phyloP scores from a whole-genome alignment of 2,113 vertebrate genomes.

The Brachypteracias leptosomus region DNA sequence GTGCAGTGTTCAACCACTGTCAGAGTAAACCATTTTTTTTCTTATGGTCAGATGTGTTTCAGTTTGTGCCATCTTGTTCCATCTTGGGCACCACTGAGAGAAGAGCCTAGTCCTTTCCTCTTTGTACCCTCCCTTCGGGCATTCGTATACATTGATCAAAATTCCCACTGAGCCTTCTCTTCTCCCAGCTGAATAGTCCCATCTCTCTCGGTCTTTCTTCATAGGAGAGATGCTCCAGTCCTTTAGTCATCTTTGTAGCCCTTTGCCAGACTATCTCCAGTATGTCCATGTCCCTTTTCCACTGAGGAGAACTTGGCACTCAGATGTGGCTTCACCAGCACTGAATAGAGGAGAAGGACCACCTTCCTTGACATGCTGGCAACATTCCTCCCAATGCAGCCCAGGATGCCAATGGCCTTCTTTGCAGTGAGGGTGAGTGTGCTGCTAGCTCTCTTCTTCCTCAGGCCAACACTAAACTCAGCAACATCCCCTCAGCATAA shows the following conservation, averaged over 20 bases:
- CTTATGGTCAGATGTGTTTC: accelerated
- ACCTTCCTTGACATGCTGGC: not conserved
- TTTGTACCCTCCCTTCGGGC: not conserved
- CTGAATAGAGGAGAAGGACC: not conserved
- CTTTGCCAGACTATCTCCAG: not conserved
- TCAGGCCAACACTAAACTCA: too few species aligned
- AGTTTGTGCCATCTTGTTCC: not conserved
- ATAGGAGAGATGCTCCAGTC: not conserved
- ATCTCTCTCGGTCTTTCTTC: too few species aligned
- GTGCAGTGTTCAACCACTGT: not conserved
- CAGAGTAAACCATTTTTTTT: not conserved
- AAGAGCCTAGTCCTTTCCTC: not conserved
- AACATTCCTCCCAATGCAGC: not conserved
- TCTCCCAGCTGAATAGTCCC: too few species aligned
- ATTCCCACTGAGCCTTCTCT: too few species aligned
- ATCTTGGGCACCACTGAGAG: not conserved
- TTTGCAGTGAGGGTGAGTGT: not conserved
- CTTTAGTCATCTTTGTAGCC: not conserved
- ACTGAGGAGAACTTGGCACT: not conserved
- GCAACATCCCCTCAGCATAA: too few species aligned
- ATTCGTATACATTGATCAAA: not conserved
- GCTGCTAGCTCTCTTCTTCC: too few species aligned
- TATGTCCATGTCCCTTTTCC: not conserved
- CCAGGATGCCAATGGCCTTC: not conserved
- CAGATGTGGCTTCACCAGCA: not conserved